phyloP scores from a whole-genome alignment of 2,888 invertebrate genomes.

The Acanthosepion lycidas region DNA sequence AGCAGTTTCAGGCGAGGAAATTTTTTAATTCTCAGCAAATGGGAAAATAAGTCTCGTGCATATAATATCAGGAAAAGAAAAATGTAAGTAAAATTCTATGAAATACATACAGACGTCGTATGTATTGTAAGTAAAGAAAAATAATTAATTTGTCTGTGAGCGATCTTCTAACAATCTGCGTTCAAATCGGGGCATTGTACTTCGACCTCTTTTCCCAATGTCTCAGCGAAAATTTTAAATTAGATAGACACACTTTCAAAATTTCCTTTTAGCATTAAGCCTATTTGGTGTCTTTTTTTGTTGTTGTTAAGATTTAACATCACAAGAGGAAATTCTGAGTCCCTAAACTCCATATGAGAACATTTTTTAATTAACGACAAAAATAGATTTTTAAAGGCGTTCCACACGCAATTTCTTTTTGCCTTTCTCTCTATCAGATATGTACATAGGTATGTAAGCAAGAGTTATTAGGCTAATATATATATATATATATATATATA shows the following conservation, averaged over 20 bases:
- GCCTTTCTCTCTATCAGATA: background rate
- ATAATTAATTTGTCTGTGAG: constrained; percentile 20
- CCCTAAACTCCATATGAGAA: background rate
- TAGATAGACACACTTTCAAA: constrained; percentile 24
- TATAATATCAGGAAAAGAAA: background rate
- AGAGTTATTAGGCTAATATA: background rate
- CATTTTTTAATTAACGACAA: background rate
- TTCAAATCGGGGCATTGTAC: background rate
- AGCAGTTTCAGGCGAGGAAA: background rate
- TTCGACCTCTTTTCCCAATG: background rate
- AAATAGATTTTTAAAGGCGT: background rate
- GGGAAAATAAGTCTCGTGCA: background rate
- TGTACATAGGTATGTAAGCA: too few relatives aligned
- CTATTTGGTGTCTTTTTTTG: background rate
- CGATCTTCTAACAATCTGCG: background rate
- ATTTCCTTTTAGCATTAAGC: background rate
- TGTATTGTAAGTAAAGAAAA: background rate
- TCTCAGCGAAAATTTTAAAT: background rate
- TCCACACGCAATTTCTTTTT: background rate
- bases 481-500: background rate
- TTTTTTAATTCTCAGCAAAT: background rate
- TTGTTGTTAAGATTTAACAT: background rate
- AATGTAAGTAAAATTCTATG: background rate
- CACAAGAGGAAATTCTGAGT: background rate
- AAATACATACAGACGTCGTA: background rate